Base-by-base conservation (phyloP, 1,140 invertebrate species). In the Danaus melanippus region DNA sequence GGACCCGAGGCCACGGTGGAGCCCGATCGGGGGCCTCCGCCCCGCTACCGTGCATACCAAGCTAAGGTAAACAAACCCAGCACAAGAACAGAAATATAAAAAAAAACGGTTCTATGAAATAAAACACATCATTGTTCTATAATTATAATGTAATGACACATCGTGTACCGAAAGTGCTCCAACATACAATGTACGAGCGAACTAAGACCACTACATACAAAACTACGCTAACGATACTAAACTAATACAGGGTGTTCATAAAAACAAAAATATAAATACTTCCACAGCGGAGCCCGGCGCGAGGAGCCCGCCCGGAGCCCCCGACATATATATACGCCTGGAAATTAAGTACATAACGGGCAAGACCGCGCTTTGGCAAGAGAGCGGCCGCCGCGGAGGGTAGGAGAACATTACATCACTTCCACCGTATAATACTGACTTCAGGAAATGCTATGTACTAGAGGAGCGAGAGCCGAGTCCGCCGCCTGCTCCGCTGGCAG, bases 81-180 rank as follows among this genome's bases (percentile, higher is more conserved):
- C 71, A 63, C 62, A 66, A 65, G 68, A 63, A 67, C 21, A 32
- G 21, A 32, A 32, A 32, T 8, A 32, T 32, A 0, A 7, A 32
- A 32, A 32, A 71, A 66, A 67, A 67, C 69, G 74, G 62, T 59
- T 40, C 64, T 63, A 66, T 56, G 63, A 86, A 86, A 86, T 86
- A 84, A 86, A 83, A 84, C 83, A 86, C 79, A 82, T 74, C 69
- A 66, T 73, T 73, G 65, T 81, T 81, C 80, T 86, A 84, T 79
- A 79, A 76, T 76, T 84, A 81, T 77, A 67, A 84, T 86, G 80
- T 86, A 84, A 85, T 86, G 77, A 82, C 75, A 83, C 79, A 82
- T 77, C 53, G 72, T 68, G 68, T 76, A 81, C 65, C 69, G 76
- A 32, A 79, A 62, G 80, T 82, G 79, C 77, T 74, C 69, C 67